Evolutionary conservation across 2,113 vertebrate species (phyloP), one percentile per base, ranked within the genome.

Genomic region (Anolis sagrei): DNA sequence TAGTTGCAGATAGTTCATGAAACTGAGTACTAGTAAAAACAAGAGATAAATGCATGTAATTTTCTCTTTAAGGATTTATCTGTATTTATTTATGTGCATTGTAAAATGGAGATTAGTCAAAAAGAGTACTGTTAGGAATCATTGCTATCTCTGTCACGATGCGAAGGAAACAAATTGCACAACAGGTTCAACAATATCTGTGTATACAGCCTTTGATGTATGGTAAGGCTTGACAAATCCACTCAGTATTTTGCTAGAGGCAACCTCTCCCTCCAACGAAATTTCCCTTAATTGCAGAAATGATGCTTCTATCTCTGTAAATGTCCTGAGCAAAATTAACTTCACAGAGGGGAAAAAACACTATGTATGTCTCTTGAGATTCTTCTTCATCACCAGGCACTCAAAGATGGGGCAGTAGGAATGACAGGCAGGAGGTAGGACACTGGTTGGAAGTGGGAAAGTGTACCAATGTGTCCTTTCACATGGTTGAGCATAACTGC

Each of bases 1-100:
- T 23, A 78, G 18, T 88, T 91, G 72, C 86, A 84, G 89, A 86
- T 90, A 83, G 91, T 84, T 90, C 76, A 61, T 90, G 61, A 90
- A 69, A 81, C 85, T 1, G 49, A 74, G 86, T 49, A 78, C 61
- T 64, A 68, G 2, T 44, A 27, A 76, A 87, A 78, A 6, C 18
- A 75, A 64, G 61, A 64, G 74, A 81, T 29, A 21, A 36, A 5
- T 76, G 83, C 76, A 23, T 27, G 0, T 44, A 51, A 29, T 39
- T 34, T 78, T 18, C 23, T 25, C 90, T 91, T 58, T 36, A 73
- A 74, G 25, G 2, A 78, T 19, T 64, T 64, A 64, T 64, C 25
- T 64, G 25, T 64, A 25, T 64, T 64, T 64, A 64, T 64, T 27
- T 64, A 18, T 64, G 21, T 2, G 16, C 62, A 23, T 64, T 18